A percentile compares a stretch with the other conserved stretches of the same genome.
phyloP scores from a whole-genome alignment of 2,797 vertebrate genomes.

The Cyclura pinguis region DNA sequence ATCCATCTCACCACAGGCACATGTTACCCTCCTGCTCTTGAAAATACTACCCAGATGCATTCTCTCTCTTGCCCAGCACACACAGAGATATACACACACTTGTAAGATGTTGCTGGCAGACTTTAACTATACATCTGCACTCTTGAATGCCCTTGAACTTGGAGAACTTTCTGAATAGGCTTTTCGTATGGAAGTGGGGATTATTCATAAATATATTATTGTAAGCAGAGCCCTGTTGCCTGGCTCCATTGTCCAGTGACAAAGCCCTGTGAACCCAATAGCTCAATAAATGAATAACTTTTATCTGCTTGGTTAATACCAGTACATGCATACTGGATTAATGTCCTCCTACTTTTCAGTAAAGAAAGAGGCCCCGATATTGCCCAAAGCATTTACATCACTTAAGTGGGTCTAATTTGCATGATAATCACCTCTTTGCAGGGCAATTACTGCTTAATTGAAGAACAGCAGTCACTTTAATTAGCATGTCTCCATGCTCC shows the following conservation, averaged over 20 bases:
- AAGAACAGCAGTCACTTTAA: conserved; percentile 83
- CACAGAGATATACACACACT: not conserved
- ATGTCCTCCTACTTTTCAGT: conserved; percentile 64
- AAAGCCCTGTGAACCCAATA: conserved; percentile 58
- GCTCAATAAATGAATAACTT: conserved; percentile 41
- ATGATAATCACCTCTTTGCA: conserved; percentile 78
- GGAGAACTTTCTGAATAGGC: conserved; percentile 34
- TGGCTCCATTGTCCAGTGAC: conserved; percentile 29
- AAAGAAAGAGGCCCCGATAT: conserved; percentile 75
- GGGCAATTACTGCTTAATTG: conserved; percentile 85
- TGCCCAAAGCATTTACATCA: conserved; percentile 75
- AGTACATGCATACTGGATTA: conserved; percentile 69
- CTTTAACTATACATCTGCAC: conserved; percentile 15
- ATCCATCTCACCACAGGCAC: not conserved
- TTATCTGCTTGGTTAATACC: conserved; percentile 65
- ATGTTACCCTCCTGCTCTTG: conserved; percentile 7
- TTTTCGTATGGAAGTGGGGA: conserved; percentile 23
- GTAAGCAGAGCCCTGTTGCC: conserved; percentile 25
- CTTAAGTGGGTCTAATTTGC: conserved; percentile 76
- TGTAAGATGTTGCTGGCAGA: not conserved
- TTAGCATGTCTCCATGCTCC: conserved; percentile 83
- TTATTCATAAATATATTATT: conserved; percentile 49
- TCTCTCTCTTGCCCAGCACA: conserved; percentile 6
- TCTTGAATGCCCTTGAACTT: conserved; percentile 37
- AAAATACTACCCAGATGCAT: not conserved